Percentiles rank a stretch among this genome's conserved stretches.
Conservation (phyloP, 2,888 invertebrate genomes). For the Rotaria sp. region DNA sequence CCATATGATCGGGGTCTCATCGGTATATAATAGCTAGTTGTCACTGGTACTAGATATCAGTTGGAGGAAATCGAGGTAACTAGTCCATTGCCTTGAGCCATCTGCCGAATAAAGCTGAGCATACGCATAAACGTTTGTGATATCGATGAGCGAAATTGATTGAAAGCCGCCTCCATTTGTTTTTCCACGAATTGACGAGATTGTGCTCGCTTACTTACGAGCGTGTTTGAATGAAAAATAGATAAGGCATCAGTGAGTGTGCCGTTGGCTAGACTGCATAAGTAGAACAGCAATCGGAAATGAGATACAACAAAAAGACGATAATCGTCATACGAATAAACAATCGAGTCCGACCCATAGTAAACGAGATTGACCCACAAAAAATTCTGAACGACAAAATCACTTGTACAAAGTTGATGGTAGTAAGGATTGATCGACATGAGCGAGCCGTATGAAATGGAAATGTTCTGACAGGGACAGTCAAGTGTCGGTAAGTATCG, state of each 20-base stretch:
- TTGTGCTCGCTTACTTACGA: not conserved
- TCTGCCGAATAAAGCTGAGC: not conserved
- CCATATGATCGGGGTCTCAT: not conserved
- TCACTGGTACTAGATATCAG: not conserved
- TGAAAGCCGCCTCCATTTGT: not conserved
- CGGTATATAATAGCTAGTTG: too few relatives aligned
- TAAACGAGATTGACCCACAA: not conserved
- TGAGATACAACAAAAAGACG: not conserved
- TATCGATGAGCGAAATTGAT: not conserved
- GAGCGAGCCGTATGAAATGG: too few relatives aligned
- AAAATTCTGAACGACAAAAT: not conserved
- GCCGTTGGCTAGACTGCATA: not conserved
- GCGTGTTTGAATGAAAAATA: not conserved
- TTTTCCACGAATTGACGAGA: not conserved
- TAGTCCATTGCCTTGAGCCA: not conserved
- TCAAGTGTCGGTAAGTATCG: not conserved
- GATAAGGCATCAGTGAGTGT: not conserved
- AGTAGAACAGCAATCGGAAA: not conserved
- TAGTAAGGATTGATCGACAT: not conserved
- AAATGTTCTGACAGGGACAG: not conserved
- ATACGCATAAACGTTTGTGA: not conserved
- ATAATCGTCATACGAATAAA: not conserved
- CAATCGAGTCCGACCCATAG: not conserved
- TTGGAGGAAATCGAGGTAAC: not conserved
- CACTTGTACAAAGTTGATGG: not conserved